Percentiles rank a stretch among this genome's conserved stretches.
These are phyloP conservation scores for Oceanodroma leucorhoa DNA, from an alignment of 2,797 vertebrate species.

Conservation along the genomic window DNA sequence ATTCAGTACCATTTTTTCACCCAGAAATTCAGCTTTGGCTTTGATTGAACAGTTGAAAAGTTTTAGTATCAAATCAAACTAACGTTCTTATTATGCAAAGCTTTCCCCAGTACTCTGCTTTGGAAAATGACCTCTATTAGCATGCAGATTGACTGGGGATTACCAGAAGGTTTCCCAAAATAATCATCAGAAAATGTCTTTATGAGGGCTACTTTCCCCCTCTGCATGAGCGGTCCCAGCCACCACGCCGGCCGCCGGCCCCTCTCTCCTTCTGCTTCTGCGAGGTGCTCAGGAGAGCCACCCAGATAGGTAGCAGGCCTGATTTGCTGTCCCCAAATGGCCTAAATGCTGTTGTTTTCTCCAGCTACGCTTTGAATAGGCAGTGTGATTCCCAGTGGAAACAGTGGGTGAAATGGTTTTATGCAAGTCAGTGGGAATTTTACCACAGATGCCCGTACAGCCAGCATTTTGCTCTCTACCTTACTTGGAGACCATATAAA, in stretches of 20 bases:
- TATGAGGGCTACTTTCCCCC: constrained; percentile 49
- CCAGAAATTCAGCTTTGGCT: constrained; percentile 45
- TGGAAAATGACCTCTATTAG: constrained; percentile 71
- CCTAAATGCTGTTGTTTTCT: neutral
- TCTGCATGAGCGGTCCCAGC: neutral
- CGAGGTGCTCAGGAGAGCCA: neutral
- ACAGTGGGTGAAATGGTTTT: neutral
- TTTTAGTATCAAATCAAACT: constrained; percentile 67
- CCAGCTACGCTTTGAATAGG: neutral
- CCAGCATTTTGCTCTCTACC: neutral
- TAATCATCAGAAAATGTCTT: constrained; percentile 68
- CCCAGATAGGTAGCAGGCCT: neutral
- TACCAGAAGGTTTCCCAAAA: constrained; percentile 70
- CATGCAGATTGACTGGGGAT: constrained; percentile 73
- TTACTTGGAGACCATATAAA: neutral
- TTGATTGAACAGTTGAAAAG: constrained; percentile 52
- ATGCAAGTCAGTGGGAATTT: neutral
- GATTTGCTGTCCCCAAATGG: neutral
- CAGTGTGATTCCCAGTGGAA: neutral
- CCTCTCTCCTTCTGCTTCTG: constrained; percentile 12
- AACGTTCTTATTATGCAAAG: constrained; percentile 66
- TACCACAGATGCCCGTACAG: neutral
- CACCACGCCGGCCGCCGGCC: neutral
- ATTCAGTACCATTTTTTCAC: constrained; percentile 5
- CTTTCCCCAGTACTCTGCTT: constrained; percentile 48